These are phyloP conservation scores for Dendrocopos noguchii DNA, from an alignment of 2,113 vertebrate genomes.

Conservation along the genomic window DNA sequence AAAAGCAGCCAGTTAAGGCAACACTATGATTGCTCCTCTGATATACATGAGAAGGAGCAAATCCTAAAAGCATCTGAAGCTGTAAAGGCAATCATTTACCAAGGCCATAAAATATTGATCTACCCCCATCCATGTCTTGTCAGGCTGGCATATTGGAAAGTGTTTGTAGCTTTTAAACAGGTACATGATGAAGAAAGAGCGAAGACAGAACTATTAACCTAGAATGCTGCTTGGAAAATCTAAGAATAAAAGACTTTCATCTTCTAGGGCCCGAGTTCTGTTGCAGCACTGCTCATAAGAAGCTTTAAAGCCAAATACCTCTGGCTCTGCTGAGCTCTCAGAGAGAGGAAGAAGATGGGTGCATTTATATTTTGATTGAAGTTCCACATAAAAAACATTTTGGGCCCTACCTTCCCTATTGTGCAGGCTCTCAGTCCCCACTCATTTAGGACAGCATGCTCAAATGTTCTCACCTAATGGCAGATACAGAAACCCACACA, in stretches of 20 bases:
- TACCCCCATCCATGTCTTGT: background rate
- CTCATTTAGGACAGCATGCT: background rate
- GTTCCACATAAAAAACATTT: background rate
- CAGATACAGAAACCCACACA: background rate
- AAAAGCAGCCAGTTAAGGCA: slow-evolving; percentile 1
- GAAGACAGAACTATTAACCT: slow-evolving; percentile 33
- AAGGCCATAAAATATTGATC: slow-evolving; percentile 54
- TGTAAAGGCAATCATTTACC: slow-evolving; percentile 30
- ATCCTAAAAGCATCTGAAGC: slow-evolving; percentile 36
- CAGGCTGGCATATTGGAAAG: background rate
- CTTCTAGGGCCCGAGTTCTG: background rate
- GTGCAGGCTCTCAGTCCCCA: background rate
- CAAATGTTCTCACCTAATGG: background rate
- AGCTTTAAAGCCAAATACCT: slow-evolving; percentile 19
- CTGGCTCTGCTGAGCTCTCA: background rate
- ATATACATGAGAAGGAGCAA: slow-evolving; percentile 29
- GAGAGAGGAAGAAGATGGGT: background rate
- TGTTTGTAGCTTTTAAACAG: slow-evolving; percentile 43
- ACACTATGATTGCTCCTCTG: background rate
- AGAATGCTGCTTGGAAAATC: slow-evolving; percentile 29
- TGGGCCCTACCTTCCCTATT: background rate
- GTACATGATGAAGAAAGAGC: slow-evolving; percentile 18
- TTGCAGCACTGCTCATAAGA: slow-evolving; percentile 5
- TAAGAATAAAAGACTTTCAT: slow-evolving; percentile 34
- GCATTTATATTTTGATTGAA: slow-evolving; percentile 6